phyloP scores from a whole-genome alignment of 2,888 invertebrate genomes.

The Anoplius nigerrimus region DNA sequence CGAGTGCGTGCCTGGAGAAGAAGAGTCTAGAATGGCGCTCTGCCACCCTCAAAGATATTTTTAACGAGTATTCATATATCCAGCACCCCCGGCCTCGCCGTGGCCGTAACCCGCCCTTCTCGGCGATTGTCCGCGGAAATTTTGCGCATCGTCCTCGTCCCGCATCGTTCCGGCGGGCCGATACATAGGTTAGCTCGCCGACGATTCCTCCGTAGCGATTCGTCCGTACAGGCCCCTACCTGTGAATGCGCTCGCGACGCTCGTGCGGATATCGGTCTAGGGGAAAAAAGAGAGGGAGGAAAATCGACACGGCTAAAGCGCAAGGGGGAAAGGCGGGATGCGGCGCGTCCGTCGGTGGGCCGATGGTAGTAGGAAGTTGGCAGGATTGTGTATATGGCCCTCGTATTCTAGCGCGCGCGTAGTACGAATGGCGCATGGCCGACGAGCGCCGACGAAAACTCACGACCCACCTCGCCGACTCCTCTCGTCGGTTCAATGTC shows the following conservation, averaged over 20 bases:
- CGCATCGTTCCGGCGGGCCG: too few relatives aligned
- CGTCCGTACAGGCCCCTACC: too few relatives aligned
- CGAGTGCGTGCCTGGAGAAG: too few relatives aligned
- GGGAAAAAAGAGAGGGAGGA: not conserved
- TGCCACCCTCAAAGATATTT: too few relatives aligned
- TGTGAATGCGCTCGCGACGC: not conserved
- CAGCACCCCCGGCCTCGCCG: too few relatives aligned
- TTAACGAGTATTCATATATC: too few relatives aligned
- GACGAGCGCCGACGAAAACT: constrained; percentile 29
- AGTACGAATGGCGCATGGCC: constrained; percentile 42
- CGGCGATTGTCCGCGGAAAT: too few relatives aligned
- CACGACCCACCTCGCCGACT: constrained; percentile 9
- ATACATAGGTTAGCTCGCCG: too few relatives aligned
- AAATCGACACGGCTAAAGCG: not conserved
- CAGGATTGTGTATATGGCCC: constrained; percentile 1
- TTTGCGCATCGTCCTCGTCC: too few relatives aligned
- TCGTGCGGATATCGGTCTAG: not conserved
- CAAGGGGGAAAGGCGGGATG: not conserved
- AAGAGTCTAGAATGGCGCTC: too few relatives aligned
- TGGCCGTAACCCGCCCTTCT: too few relatives aligned
- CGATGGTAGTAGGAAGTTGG: constrained; percentile 7
- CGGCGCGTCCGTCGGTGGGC: not conserved
- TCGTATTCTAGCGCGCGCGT: constrained; percentile 16
- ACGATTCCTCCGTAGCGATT: too few relatives aligned
- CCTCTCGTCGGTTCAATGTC: constrained; percentile 15